A percentile compares a stretch with the other conserved stretches of the same genome.
Conservation (phyloP, 1,140 invertebrate genomes). For the Orius insidiosus region DNA sequence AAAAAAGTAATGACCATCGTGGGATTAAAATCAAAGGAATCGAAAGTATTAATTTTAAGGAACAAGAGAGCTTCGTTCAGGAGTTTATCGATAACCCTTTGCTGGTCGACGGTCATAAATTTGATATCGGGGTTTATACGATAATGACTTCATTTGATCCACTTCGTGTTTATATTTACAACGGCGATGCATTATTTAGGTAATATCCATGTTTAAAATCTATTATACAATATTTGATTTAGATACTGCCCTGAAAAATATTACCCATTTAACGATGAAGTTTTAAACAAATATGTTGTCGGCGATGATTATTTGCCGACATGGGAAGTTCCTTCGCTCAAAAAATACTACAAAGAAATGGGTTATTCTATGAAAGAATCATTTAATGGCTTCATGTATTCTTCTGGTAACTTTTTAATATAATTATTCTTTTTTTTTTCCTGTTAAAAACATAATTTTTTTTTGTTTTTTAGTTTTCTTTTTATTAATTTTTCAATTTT, state of each 20-base stretch:
- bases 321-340: conserved; percentile 79
- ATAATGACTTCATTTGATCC: conserved; percentile 83
- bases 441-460: no score
- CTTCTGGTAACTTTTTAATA: conserved; percentile 27
- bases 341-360: conserved; percentile 53
- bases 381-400: conserved; percentile 61
- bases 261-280: conserved; percentile 69
- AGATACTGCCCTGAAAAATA: conserved; percentile 88
- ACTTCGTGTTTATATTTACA: conserved; percentile 72
- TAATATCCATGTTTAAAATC: no score
- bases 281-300: conserved; percentile 82
- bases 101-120: conserved; percentile 74
- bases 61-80: conserved; percentile 70
- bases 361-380: conserved; percentile 74
- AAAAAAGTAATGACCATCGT: conserved; percentile 84
- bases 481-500: conserved; percentile 1
- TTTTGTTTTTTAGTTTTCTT: conserved; percentile 3
- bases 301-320: conserved; percentile 87
- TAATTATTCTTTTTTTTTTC: background rate
- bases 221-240: no score
- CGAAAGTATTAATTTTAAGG: conserved; percentile 50
- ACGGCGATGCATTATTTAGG: conserved; percentile 75
- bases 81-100: conserved; percentile 72
- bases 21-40: conserved; percentile 63
- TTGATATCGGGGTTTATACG: conserved; percentile 93